These are phyloP conservation scores for Chouioia cunea DNA, from an alignment of 2,888 invertebrate species.

Conservation along the genomic window DNA sequence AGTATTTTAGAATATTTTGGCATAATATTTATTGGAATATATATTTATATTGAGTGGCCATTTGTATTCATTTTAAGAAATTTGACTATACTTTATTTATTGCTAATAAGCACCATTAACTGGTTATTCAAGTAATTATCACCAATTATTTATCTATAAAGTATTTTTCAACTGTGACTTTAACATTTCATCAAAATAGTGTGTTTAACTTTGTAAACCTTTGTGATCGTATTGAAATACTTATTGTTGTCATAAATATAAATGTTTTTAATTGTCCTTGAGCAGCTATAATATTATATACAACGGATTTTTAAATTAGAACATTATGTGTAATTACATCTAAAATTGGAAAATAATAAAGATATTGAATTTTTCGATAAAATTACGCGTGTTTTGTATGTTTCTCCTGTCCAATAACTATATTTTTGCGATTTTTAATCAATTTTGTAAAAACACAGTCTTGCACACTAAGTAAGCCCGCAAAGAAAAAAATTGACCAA, in stretches of 20 bases:
- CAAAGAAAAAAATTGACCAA: too few species aligned
- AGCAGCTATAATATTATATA: too few species aligned
- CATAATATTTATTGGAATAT: not conserved
- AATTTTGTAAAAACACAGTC: not conserved
- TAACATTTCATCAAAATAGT: too few species aligned
- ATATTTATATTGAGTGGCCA: too few species aligned
- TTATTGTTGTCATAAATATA: too few species aligned
- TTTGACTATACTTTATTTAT: slow-evolving; percentile 1
- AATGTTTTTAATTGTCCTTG: too few species aligned
- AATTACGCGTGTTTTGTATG: not conserved
- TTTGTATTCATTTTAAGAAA: not conserved
- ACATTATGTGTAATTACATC: too few species aligned
- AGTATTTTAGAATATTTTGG: slow-evolving; percentile 13
- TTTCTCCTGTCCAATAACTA: not conserved
- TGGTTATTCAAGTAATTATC: not conserved
- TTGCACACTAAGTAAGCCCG: not conserved
- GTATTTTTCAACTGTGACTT: too few species aligned
- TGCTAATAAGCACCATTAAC: not conserved
- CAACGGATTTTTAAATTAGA: too few species aligned
- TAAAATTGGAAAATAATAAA: too few species aligned
- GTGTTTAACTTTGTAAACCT: too few species aligned
- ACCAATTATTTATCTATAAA: not conserved
- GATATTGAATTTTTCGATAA: not conserved
- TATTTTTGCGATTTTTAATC: not conserved
- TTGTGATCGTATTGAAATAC: too few species aligned